phyloP scores from a whole-genome alignment of 2,888 invertebrate species.

The Synergus japonicus region DNA sequence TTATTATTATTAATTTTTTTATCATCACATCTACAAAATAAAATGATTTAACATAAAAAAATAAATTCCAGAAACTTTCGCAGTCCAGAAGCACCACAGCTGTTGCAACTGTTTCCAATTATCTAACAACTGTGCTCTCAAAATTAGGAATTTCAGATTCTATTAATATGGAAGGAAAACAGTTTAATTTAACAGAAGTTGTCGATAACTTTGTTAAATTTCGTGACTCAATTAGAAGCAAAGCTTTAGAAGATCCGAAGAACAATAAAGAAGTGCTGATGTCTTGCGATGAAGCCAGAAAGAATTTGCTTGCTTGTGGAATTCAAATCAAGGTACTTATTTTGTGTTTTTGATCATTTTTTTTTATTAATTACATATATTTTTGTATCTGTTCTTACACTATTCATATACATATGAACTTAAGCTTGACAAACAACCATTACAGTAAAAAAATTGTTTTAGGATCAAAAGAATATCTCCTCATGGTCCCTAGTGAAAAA shows the following conservation, averaged over 20 bases:
- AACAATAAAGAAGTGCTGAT: conserved; percentile 82
- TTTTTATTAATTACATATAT: conserved; percentile 8
- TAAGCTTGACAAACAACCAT: conserved; percentile 30
- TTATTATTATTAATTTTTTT: conserved; percentile 31
- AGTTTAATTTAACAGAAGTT: conserved; percentile 77
- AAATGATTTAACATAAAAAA: conserved; percentile 17
- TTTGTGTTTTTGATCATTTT: conserved; percentile 8
- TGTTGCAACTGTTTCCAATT: conserved; percentile 81
- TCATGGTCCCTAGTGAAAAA: conserved; percentile 62
- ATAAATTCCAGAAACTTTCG: conserved; percentile 49
- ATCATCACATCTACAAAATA: not conserved
- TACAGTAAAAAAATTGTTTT: conserved; percentile 48
- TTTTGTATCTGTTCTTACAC: not conserved
- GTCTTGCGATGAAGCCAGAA: conserved; percentile 84
- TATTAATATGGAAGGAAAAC: conserved; percentile 48
- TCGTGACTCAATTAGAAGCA: conserved; percentile 81
- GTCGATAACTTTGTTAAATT: conserved; percentile 83
- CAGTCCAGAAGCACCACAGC: conserved; percentile 76
- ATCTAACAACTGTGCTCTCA: conserved; percentile 75
- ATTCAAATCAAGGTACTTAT: conserved; percentile 82
- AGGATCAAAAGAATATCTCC: conserved; percentile 63
- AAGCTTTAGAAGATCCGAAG: conserved; percentile 77
- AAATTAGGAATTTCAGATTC: conserved; percentile 71
- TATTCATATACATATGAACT: conserved; percentile 25
- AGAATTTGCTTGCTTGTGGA: conserved; percentile 81